Conservation (phyloP, 2,888 invertebrate species). For the Sminthurinus aureus region DNA sequence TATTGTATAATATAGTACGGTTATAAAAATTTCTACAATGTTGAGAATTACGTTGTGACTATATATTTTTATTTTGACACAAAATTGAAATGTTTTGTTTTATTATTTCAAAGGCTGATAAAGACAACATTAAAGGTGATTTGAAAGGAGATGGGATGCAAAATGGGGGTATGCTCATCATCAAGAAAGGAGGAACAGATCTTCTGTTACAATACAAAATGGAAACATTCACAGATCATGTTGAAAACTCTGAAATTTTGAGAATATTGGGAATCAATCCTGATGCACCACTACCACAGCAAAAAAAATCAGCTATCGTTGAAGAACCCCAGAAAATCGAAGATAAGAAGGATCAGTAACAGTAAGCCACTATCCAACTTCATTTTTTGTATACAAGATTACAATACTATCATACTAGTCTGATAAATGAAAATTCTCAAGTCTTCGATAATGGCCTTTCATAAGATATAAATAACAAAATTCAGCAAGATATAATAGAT, state of each 20-base stretch:
- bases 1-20: too few relatives aligned
- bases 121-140: too few relatives aligned
- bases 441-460: too few relatives aligned
- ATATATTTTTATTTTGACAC: too few relatives aligned
- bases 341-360: neutral
- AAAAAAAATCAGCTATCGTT: neutral
- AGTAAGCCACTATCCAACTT: neutral
- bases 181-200: conserved; percentile 67
- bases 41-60: too few relatives aligned
- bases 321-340: neutral
- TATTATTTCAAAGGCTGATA: too few relatives aligned
- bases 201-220: conserved; percentile 68
- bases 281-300: neutral
- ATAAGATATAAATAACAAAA: too few relatives aligned
- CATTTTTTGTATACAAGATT: neutral
- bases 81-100: too few relatives aligned
- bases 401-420: neutral
- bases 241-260: conserved; percentile 66
- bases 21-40: too few relatives aligned
- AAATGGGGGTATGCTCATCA: conserved; percentile 70
- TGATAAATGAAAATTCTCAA: neutral
- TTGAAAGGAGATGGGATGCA: conserved; percentile 67
- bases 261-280: conserved; percentile 43
- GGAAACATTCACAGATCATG: conserved; percentile 70
- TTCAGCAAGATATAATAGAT: too few relatives aligned